Evolutionary conservation across 2,113 vertebrate species (phyloP).

Genomic region (Amphiprion percula): DNA sequence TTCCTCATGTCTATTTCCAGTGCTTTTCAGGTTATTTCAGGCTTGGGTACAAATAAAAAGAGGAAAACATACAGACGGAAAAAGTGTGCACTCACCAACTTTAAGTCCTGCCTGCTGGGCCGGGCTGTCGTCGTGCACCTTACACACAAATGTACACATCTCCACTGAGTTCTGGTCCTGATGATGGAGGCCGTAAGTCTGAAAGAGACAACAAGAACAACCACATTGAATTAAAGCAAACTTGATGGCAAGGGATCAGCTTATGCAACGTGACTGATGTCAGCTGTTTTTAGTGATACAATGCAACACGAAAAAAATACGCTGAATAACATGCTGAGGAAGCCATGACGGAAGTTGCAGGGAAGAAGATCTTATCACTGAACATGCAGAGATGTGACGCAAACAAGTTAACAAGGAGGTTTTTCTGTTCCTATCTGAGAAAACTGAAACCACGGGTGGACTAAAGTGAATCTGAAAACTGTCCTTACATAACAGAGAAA

Average conservation of each 20-base stretch:
- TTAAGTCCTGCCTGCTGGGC: conserved; percentile 91
- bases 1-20: conserved; percentile 29
- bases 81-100: conserved; percentile 86
- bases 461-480: no score
- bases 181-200: conserved; percentile 97
- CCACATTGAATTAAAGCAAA: not conserved
- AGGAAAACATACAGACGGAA: no score
- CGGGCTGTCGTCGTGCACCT: conserved; percentile 91
- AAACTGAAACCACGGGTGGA: not conserved
- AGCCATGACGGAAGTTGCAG: conserved; percentile 5
- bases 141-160: conserved; percentile 97
- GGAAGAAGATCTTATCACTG: conserved; percentile 29
- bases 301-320: conserved; percentile 26
- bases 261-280: conserved; percentile 17
- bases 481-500: no score
- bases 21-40: conserved; percentile 37
- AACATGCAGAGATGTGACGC: not conserved
- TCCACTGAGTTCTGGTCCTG: conserved; percentile 93
- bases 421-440: conserved; percentile 32
- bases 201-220: conserved; percentile 52
- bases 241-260: not conserved
- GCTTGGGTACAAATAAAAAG: not conserved
- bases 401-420: conserved; percentile 34
- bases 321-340: conserved; percentile 27
- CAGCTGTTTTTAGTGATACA: conserved; percentile 4